phyloP scores from a whole-genome alignment of 2,888 invertebrate genomes.

The Eilema griseolum region DNA sequence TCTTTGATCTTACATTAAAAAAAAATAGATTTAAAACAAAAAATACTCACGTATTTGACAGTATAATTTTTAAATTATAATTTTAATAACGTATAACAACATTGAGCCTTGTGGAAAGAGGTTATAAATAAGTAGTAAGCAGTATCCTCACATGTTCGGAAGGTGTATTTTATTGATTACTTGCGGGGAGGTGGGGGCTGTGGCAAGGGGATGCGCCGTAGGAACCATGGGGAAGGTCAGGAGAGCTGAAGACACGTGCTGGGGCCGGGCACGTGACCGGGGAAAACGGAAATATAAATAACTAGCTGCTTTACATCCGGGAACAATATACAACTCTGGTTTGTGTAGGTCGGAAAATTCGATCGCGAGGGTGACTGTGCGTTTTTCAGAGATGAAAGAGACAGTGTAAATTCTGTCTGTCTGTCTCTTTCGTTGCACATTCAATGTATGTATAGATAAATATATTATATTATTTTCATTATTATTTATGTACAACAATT shows the following conservation, averaged over 20 bases:
- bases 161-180: conserved; percentile 73
- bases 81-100: conserved; percentile 8
- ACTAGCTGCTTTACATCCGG: not conserved
- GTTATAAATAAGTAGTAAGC: conserved; percentile 53
- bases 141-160: conserved; percentile 57
- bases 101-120: conserved; percentile 35
- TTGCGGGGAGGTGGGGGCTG: conserved; percentile 56
- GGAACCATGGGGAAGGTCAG: conserved; percentile 74
- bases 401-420: not conserved
- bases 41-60: conserved; percentile 1
- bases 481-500: no score
- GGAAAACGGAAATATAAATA: conserved; percentile 14
- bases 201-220: conserved; percentile 64
- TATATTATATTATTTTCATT: not conserved
- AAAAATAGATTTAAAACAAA: not conserved
- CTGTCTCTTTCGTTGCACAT: conserved; percentile 6
- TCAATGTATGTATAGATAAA: not conserved
- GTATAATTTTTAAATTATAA: conserved; percentile 7
- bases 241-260: conserved; percentile 48
- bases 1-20: conserved; percentile 7
- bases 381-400: conserved; percentile 11
- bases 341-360: conserved; percentile 12
- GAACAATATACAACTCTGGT: not conserved
- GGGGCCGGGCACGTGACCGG: conserved; percentile 41
- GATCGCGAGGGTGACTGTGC: conserved; percentile 9